Percentiles rank a stretch among this genome's conserved stretches.
These are phyloP conservation scores for Coelopa frigida DNA, from an alignment of 1,140 invertebrate genomes.

Conservation along the genomic window DNA sequence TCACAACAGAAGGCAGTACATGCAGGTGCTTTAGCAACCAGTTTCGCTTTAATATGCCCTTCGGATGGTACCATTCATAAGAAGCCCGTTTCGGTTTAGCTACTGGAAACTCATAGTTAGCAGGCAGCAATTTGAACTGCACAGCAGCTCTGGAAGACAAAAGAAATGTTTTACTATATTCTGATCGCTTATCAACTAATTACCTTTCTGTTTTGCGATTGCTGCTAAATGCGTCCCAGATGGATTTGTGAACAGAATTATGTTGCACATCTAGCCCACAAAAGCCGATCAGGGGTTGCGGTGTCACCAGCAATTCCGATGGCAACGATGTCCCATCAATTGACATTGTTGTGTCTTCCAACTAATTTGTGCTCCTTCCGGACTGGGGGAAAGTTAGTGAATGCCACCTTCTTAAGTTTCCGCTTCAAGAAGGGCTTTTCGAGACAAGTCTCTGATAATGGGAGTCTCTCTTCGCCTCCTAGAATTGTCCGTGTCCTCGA, in stretches of 20 bases:
- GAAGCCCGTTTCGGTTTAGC: slow-evolving; percentile 85
- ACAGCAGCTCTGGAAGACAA: slow-evolving; percentile 58
- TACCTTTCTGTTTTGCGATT: slow-evolving; percentile 63
- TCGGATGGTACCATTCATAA: slow-evolving; percentile 94
- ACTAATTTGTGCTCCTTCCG: too few species aligned
- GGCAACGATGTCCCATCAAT: slow-evolving; percentile 60
- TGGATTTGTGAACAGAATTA: slow-evolving; percentile 78
- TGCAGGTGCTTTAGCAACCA: slow-evolving; percentile 94
- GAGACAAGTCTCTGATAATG: too few species aligned
- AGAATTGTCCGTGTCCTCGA: too few species aligned
- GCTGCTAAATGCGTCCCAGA: slow-evolving; percentile 88
- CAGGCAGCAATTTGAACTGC: slow-evolving; percentile 71
- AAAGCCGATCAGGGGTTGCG: slow-evolving; percentile 75
- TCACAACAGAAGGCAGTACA: slow-evolving; percentile 83
- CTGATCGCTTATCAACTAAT: neutral
- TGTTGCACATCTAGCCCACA: slow-evolving; percentile 76
- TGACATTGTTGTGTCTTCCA: slow-evolving; percentile 27
- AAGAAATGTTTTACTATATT: neutral
- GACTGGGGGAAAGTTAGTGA: too few species aligned
- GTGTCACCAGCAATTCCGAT: slow-evolving; percentile 66
- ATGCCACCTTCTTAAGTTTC: too few species aligned
- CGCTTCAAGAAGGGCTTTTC: too few species aligned
- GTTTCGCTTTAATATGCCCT: slow-evolving; percentile 90
- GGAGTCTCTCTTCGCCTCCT: too few species aligned
- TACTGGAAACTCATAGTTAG: slow-evolving; percentile 79